These are phyloP conservation scores for Harpalus rubripes DNA, from an alignment of 2,888 invertebrate species.

Conservation along the genomic window DNA sequence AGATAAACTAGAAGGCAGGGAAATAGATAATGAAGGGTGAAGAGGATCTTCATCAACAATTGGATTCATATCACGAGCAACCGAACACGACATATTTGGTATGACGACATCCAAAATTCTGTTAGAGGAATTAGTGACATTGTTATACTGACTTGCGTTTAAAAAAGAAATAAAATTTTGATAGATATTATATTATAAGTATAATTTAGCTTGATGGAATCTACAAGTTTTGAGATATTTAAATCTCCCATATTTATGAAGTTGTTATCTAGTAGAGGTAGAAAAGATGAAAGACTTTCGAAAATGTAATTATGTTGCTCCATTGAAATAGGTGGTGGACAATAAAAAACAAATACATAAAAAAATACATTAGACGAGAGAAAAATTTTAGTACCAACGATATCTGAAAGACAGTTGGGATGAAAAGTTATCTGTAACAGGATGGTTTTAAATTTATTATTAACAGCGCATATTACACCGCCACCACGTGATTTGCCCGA, in stretches of 20 bases:
- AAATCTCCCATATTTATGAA: neutral
- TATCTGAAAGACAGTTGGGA: neutral
- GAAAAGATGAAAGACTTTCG: neutral
- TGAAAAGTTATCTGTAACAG: neutral
- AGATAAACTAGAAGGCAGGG: neutral
- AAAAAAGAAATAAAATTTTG: neutral
- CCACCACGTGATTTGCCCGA: neutral
- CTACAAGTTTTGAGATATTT: neutral
- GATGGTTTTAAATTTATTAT: neutral
- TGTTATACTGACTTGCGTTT: neutral
- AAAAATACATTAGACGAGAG: neutral
- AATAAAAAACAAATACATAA: neutral
- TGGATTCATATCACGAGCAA: neutral
- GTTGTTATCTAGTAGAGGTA: neutral
- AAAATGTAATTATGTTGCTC: constrained; percentile 4
- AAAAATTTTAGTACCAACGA: neutral
- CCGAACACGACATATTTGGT: neutral
- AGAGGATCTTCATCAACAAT: neutral
- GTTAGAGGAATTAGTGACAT: neutral
- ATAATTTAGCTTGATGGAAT: neutral
- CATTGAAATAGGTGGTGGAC: neutral
- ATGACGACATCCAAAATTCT: neutral
- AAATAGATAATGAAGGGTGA: neutral
- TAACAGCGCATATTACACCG: neutral
- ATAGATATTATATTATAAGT: neutral